These are phyloP conservation scores for Anhinga rufa DNA, from an alignment of 2,113 vertebrate species.

Conservation along the genomic window DNA sequence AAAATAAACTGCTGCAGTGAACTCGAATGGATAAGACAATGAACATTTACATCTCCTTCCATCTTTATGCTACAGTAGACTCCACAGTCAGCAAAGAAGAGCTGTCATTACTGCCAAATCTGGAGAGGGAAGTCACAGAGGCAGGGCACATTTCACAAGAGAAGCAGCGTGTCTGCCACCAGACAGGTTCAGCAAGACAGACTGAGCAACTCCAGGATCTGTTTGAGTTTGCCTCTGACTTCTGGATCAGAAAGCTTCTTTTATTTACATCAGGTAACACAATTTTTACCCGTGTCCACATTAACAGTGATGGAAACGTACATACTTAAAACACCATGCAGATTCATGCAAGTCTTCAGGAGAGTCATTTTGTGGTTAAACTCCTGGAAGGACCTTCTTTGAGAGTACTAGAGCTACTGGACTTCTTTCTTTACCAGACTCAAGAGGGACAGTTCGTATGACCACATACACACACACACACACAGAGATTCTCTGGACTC, in stretches of 20 bases:
- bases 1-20: neutral
- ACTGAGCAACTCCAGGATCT: neutral
- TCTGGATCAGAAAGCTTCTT: neutral
- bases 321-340: rapidly evolving
- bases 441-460: neutral
- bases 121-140: neutral
- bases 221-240: rapidly evolving
- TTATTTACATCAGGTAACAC: neutral
- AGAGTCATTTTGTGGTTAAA: neutral
- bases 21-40: neutral
- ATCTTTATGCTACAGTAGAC: neutral
- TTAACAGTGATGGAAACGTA: no score
- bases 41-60: neutral
- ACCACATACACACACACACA: rapidly evolving
- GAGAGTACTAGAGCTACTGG: rapidly evolving
- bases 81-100: neutral
- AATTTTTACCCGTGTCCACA: neutral
- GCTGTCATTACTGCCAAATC: neutral
- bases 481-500: rapidly evolving
- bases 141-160: neutral
- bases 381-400: neutral
- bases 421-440: neutral
- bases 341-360: rapidly evolving
- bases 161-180: neutral
- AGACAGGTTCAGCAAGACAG: neutral